Evolutionary conservation across 2,888 invertebrate genomes (phyloP), one percentile per base, ranked within the genome.

Genomic region (Ichneumoninae sp.): DNA sequence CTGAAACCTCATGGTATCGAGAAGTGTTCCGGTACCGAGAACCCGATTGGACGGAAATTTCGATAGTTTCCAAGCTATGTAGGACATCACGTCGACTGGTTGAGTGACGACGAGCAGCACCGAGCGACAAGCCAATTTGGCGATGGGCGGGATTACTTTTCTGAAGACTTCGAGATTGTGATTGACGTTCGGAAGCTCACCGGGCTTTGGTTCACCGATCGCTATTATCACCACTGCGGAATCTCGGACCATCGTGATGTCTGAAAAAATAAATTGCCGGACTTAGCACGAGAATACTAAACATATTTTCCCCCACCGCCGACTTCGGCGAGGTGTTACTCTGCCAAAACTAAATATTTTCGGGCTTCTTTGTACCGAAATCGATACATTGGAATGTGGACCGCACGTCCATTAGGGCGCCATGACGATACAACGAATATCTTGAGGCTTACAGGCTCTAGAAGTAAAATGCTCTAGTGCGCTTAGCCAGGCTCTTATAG

Each of bases 11-110:
- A 94, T 94, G n/a, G 94, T 95, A 88, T 95, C 95, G 77, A 95
- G 92, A 90, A 95, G 94, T 30, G 95, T 95, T 33, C 95, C 95
- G 52, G 94, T 94, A 26, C 95, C 95, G 84, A 96, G 94, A 50
- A 96, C 95, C n/a, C 94, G 94, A 89, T 94, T 93, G 68, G 94
- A 91, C 16, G 95, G 95, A 50, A 96, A 93, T 68, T 95, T 95
- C 76, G 95, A 95, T 80, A 95, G 86, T 89, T 95, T 95, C 95
- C 95, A 95, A 1, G 95, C 94, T 69, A 95, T 94, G 89, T 95
- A 95, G 30, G 95, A 94, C 91, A 95, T 91, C 62, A 95, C 94
- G 87, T 96, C 95, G 71, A 95, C 94, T 92, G 92, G 89, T 88
- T 91, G 89, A 30, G 92, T 92, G 4, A 88, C 91, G 22, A 91